Percentiles rank a stretch among this genome's conserved stretches.
Conservation (phyloP, 2,797 vertebrate genomes). For the Dendrocincla tyrannina region DNA sequence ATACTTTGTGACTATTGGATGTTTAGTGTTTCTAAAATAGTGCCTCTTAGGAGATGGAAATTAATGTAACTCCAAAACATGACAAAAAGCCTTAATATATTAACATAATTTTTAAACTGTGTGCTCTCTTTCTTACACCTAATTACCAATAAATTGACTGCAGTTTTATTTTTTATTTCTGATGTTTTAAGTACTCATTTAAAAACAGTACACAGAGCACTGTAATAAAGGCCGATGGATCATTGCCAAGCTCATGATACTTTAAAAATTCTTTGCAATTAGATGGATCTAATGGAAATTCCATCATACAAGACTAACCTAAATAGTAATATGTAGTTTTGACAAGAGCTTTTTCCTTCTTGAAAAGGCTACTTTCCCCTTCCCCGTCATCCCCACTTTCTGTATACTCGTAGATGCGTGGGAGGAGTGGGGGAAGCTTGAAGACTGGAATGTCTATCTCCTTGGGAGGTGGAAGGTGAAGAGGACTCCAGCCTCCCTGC, state of each 20-base stretch:
- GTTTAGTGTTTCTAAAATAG: background rate
- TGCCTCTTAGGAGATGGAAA: background rate
- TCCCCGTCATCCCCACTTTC: background rate
- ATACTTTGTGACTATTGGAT: background rate
- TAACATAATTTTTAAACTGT: background rate
- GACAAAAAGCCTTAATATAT: background rate
- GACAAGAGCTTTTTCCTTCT: background rate
- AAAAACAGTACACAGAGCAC: background rate
- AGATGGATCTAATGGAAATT: background rate
- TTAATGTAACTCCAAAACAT: background rate
- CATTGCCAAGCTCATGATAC: background rate
- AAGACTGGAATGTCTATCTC: background rate
- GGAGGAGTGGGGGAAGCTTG: background rate
- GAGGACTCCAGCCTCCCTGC: background rate
- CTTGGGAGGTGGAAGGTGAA: background rate
- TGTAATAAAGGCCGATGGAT: background rate
- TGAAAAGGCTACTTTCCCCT: background rate
- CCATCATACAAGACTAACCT: background rate
- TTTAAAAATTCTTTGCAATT: background rate
- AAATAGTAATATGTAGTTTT: background rate
- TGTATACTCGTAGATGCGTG: background rate
- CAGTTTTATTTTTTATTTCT: background rate
- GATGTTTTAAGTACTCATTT: background rate
- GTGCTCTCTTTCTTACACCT: background rate
- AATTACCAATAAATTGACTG: background rate